Evolutionary conservation across 2,888 invertebrate species (phyloP).

Genomic region (Hyposoter didymator): DNA sequence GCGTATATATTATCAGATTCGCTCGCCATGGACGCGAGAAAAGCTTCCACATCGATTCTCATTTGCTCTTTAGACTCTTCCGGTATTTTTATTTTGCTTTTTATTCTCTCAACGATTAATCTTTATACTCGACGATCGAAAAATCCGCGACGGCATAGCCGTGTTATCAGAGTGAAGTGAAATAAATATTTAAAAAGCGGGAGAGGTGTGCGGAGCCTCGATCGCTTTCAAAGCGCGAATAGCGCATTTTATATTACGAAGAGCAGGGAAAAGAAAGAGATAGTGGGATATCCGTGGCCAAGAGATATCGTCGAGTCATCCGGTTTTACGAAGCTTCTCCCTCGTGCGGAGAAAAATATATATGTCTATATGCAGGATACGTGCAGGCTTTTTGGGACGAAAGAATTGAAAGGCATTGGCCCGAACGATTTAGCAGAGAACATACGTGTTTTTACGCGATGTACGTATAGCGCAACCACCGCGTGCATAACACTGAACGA

Average conservation of each 20-base stretch:
- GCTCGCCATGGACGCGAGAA: slow-evolving; percentile 18
- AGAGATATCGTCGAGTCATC: slow-evolving; percentile 69
- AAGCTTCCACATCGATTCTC: slow-evolving; percentile 59
- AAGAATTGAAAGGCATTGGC: slow-evolving; percentile 2
- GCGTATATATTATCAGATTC: background rate
- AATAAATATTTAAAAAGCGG: slow-evolving; percentile 58
- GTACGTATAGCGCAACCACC: slow-evolving; percentile 44
- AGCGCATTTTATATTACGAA: background rate
- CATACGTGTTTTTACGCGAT: slow-evolving; percentile 36
- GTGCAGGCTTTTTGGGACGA: background rate
- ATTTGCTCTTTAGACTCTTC: slow-evolving; percentile 32
- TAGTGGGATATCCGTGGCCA: slow-evolving; percentile 24
- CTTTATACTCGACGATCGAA: slow-evolving; percentile 61
- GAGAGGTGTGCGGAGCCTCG: slow-evolving; percentile 23
- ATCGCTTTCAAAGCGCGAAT: background rate
- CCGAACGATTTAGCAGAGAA: slow-evolving; percentile 3
- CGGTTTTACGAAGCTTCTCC: slow-evolving; percentile 67
- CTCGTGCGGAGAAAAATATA: slow-evolving; percentile 16
- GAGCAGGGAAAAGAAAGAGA: slow-evolving; percentile 11
- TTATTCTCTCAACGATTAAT: slow-evolving; percentile 54
- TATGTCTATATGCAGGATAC: background rate
- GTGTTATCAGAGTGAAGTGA: slow-evolving; percentile 58
- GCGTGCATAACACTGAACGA: too few relatives aligned
- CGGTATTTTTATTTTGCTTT: background rate
- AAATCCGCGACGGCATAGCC: slow-evolving; percentile 37